phyloP scores from a whole-genome alignment of 2,797 vertebrate species.

The Cyprinella venusta region DNA sequence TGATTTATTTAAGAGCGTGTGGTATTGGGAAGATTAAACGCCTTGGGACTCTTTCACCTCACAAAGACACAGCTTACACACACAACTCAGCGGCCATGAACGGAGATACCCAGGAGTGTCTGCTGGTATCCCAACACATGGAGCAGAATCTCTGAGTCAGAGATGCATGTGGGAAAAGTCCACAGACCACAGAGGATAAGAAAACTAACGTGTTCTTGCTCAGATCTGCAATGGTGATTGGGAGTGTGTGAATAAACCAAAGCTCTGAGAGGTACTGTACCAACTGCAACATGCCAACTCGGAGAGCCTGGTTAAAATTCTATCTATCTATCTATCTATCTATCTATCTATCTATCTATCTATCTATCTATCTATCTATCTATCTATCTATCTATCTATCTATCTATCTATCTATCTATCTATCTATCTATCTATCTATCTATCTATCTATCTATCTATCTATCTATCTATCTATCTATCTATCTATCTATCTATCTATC shows the following conservation, averaged over 20 bases:
- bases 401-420: no score
- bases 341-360: no score
- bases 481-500: no score
- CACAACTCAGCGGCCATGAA: conserved; percentile 38
- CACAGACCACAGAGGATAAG: conserved; percentile 31
- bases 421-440: no score
- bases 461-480: no score
- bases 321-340: no score
- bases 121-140: conserved; percentile 29
- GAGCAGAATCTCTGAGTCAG: conserved; percentile 9
- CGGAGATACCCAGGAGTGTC: conserved; percentile 39
- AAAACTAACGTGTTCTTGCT: conserved; percentile 8
- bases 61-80: conserved; percentile 51
- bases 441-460: no score
- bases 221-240: conserved; percentile 7
- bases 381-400: no score
- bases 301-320: no score
- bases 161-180: conserved; percentile 28
- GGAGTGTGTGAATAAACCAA: conserved; percentile 30
- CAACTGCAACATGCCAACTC: no score
- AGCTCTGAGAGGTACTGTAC: not conserved
- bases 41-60: conserved; percentile 33
- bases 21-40: conserved; percentile 44
- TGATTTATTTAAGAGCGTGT: conserved; percentile 54
- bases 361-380: no score